A percentile compares a stretch with the other conserved stretches of the same genome.
Conservation (phyloP, 2,888 invertebrate genomes). For the Lycophotia porphyrea region DNA sequence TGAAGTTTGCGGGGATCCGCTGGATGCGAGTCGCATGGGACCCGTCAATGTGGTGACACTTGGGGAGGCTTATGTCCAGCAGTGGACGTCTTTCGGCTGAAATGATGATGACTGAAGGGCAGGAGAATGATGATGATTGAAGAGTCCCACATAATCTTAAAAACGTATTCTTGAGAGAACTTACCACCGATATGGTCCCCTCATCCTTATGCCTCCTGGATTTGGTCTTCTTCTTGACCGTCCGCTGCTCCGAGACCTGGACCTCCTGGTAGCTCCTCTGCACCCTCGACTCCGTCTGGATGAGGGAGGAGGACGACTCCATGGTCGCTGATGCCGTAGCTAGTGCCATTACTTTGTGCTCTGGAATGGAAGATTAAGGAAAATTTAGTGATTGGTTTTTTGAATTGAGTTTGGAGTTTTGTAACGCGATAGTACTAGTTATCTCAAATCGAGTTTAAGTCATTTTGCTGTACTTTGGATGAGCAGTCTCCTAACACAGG, state of each 20-base stretch:
- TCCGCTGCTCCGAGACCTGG: slow-evolving; percentile 78
- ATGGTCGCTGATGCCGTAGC: slow-evolving; percentile 84
- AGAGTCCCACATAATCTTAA: background rate
- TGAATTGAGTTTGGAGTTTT: background rate
- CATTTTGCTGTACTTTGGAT: too few species aligned
- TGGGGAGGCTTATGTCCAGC: too few species aligned
- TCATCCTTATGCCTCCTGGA: slow-evolving; percentile 89
- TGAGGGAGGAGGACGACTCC: slow-evolving; percentile 85
- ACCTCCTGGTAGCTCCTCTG: slow-evolving; percentile 84
- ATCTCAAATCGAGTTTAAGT: too few species aligned
- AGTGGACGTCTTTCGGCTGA: too few species aligned
- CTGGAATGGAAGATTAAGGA: slow-evolving; percentile 63
- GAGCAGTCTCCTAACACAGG: too few species aligned
- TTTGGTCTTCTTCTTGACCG: slow-evolving; percentile 87
- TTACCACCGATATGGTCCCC: slow-evolving; percentile 89
- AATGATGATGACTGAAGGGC: too few species aligned
- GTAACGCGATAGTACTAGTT: background rate
- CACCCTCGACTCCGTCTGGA: slow-evolving; percentile 84
- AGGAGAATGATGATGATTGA: background rate
- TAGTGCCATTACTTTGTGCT: slow-evolving; percentile 78
- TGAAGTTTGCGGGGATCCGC: too few species aligned
- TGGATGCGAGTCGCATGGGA: too few species aligned
- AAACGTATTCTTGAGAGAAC: slow-evolving; percentile 63
- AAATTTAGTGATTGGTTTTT: background rate
- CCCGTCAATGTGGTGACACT: too few species aligned